Evolutionary conservation across 2,888 invertebrate genomes (phyloP), one percentile per base, ranked within the genome.

Genomic region (Hoplodrina ambigua): DNA sequence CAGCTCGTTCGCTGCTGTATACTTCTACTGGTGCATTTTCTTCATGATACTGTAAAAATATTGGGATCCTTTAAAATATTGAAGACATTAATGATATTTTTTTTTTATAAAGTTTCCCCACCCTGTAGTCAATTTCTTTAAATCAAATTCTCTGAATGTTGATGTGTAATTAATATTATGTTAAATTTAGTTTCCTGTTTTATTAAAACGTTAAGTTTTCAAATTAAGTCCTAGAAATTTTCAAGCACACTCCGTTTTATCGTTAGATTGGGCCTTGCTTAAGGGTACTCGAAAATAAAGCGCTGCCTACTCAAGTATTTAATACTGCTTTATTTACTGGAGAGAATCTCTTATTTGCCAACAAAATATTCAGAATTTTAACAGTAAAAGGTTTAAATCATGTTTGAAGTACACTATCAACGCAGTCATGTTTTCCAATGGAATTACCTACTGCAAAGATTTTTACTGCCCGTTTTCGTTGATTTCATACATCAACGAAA

Each of bases 1-100:
- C 96, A 54, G 94, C 94, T 56, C 89, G 91, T 77, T 96, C 91
- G 59, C 92, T 96, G 25, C 92, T 93, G 70, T 96, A 96, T 19
- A 97, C 91, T 88, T 96, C 96, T 52, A 97, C 92, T 11, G 94
- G 94, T 57, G 97, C 96, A 72, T 96, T 96, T 87, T 96, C 96
- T 90, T 97, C 97, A 69, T 96, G 96, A 78, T 96, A 96, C 97
- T 97, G 90, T 58, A 57, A 78, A 0, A n/a, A 33, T 11, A 70
- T 15, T 46, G 1, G 5, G 46, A 46, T 46, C 17, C 17, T 46
- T 17, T 46, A 46, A 46, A 46, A 46, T 17, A 46, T 0, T 46
- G 17, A 20, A 3, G 5, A 33, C 4, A 17, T 46, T 53, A 17
- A 6, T 46, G 17, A 46, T 46, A 4, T 8, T 8, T 37, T 7